A percentile compares a stretch with the other conserved stretches of the same genome.
phyloP scores from a whole-genome alignment of 2,797 vertebrate genomes.

The Aeoliscus strigatus region DNA sequence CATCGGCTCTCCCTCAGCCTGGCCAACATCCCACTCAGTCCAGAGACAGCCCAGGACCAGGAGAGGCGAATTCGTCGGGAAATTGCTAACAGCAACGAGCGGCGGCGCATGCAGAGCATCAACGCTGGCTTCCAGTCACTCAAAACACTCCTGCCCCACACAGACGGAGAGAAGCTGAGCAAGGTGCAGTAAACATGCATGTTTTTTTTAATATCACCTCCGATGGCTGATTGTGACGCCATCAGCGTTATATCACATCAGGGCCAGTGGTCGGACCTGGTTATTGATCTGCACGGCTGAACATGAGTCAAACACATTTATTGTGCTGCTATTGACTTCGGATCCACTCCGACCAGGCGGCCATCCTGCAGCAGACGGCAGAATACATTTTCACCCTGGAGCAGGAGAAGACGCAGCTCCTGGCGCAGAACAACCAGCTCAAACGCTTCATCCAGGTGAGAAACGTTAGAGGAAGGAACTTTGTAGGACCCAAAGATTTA shows the following conservation, averaged over 20 bases:
- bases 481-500: too few species aligned
- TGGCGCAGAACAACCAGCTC: slow-evolving; percentile 92
- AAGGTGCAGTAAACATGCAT: slow-evolving; percentile 42
- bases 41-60: slow-evolving; percentile 95
- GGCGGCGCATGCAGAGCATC: slow-evolving; percentile 98
- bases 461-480: too few species aligned
- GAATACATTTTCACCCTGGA: slow-evolving; percentile 93
- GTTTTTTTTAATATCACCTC: background rate
- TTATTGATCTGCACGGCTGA: too few species aligned
- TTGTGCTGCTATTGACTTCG: background rate
- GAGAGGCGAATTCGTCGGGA: slow-evolving; percentile 94
- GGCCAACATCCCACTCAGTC: slow-evolving; percentile 95
- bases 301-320: too few species aligned
- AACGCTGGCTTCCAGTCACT: slow-evolving; percentile 98
- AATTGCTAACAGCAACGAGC: slow-evolving; percentile 98
- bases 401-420: slow-evolving; percentile 89
- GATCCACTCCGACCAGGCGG: slow-evolving; percentile 70
- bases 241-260: too few species aligned
- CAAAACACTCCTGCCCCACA: slow-evolving; percentile 94
- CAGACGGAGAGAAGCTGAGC: slow-evolving; percentile 71
- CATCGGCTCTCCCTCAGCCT: slow-evolving; percentile 69
- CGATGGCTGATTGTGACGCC: background rate
- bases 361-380: slow-evolving; percentile 89
- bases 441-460: slow-evolving; percentile 89
- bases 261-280: background rate